phyloP scores from a whole-genome alignment of 2,888 invertebrate species.

The Drosophila helvetica region DNA sequence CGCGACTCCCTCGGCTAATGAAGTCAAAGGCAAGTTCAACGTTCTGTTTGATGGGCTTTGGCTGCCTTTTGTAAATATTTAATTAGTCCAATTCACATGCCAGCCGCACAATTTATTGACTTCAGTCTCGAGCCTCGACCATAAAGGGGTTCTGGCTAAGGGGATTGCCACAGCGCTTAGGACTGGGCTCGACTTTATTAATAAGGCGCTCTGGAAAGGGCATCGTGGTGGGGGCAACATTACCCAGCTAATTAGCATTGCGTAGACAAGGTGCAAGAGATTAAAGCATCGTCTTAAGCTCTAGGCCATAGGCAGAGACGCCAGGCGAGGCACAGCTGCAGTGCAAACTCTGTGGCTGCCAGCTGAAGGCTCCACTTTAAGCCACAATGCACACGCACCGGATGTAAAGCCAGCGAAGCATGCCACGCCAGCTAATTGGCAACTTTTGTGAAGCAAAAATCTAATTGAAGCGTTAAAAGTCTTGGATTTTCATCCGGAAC shows the following conservation, averaged over 20 bases:
- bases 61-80: conserved; percentile 67
- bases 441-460: not conserved
- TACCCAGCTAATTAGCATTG: conserved; percentile 34
- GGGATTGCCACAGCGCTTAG: conserved; percentile 3
- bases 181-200: conserved; percentile 23
- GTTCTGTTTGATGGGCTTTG: conserved; percentile 14
- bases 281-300: conserved; percentile 14
- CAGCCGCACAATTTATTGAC: conserved; percentile 59
- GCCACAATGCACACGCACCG: conserved; percentile 7
- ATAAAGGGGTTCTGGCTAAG: conserved; percentile 2
- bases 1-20: conserved; percentile 47
- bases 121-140: conserved; percentile 17
- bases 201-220: conserved; percentile 6
- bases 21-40: conserved; percentile 50
- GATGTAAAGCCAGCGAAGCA: not conserved
- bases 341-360: not conserved
- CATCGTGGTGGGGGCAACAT: not conserved
- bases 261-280: conserved; percentile 15
- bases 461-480: not conserved
- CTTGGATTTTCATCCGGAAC: too few relatives aligned
- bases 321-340: conserved; percentile 9
- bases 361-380: conserved; percentile 17
- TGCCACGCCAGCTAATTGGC: conserved; percentile 12
- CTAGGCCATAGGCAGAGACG: conserved; percentile 5
- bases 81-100: conserved; percentile 68